Conservation (phyloP, 2,888 invertebrate species). For the Malthinus seriepunctatus region DNA sequence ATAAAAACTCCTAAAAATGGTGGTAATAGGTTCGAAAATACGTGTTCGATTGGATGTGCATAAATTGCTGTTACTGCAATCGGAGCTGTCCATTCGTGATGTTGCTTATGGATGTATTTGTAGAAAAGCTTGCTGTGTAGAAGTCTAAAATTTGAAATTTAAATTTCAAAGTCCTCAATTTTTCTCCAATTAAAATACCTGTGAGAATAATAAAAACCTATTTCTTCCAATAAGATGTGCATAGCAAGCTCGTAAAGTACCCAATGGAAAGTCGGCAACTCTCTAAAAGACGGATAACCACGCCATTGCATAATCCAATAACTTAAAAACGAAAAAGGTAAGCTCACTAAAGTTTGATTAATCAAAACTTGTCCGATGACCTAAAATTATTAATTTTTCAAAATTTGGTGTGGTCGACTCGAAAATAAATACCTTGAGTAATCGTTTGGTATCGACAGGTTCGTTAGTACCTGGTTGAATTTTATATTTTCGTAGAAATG, state of each 20-base stretch:
- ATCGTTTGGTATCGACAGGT: conserved; percentile 66
- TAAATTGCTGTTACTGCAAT: conserved; percentile 80
- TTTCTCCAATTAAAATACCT: conserved; percentile 55
- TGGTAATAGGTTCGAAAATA: conserved; percentile 77
- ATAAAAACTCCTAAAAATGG: conserved; percentile 75
- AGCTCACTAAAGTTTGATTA: conserved; percentile 73
- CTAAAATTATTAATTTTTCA: conserved; percentile 45
- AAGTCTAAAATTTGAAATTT: conserved; percentile 56
- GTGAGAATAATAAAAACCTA: conserved; percentile 85
- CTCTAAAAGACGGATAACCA: conserved; percentile 67
- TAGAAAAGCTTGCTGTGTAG: conserved; percentile 76
- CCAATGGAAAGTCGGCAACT: conserved; percentile 79
- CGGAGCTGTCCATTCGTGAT: conserved; percentile 88
- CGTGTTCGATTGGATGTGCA: conserved; percentile 78
- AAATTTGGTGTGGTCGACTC: not conserved
- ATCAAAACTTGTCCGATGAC: conserved; percentile 71
- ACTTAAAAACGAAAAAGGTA: conserved; percentile 65
- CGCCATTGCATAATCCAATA: conserved; percentile 68
- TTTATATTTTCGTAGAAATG: conserved; percentile 73
- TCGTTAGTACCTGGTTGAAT: conserved; percentile 82
- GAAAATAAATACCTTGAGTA: conserved; percentile 58
- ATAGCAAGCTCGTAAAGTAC: conserved; percentile 73
- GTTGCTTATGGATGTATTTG: conserved; percentile 81
- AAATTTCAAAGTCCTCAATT: not conserved
- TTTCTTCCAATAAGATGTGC: conserved; percentile 76